Percentiles rank a stretch among this genome's conserved stretches.
Evolutionary conservation across 2,888 invertebrate genomes (phyloP).

Genomic region (Lasioglossum calceatum): DNA sequence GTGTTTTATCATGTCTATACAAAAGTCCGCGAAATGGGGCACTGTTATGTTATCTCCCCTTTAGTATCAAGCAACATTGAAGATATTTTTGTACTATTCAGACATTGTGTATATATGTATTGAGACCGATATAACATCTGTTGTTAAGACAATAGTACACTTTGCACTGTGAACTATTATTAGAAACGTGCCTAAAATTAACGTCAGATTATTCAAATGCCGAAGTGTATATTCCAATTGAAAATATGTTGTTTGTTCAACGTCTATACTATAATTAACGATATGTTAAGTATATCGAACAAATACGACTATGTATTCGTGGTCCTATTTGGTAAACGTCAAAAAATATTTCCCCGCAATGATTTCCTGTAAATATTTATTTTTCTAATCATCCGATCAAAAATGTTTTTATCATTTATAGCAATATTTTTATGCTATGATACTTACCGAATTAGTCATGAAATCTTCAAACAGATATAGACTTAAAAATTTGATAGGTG

Average conservation of each 20-base stretch:
- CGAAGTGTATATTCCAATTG: neutral
- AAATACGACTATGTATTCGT: no score
- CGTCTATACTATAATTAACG: no score
- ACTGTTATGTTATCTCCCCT: neutral
- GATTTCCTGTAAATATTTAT: neutral
- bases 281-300: no score
- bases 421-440: no score
- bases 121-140: constrained; percentile 6
- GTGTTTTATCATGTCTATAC: neutral
- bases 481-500: no score
- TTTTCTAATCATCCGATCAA: neutral
- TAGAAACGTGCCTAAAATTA: constrained; percentile 6
- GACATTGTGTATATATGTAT: constrained; percentile 26
- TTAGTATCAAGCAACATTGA: constrained; percentile 15
- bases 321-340: no score
- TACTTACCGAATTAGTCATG: no score
- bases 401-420: no score
- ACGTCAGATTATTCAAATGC: neutral
- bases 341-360: neutral
- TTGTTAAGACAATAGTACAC: constrained; percentile 3
- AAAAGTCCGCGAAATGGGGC: neutral
- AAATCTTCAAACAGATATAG: no score
- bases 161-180: constrained; percentile 3
- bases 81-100: constrained; percentile 15
- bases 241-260: neutral